Base-by-base conservation (phyloP, 2,797 vertebrate species). In the Scarus forsteni region DNA sequence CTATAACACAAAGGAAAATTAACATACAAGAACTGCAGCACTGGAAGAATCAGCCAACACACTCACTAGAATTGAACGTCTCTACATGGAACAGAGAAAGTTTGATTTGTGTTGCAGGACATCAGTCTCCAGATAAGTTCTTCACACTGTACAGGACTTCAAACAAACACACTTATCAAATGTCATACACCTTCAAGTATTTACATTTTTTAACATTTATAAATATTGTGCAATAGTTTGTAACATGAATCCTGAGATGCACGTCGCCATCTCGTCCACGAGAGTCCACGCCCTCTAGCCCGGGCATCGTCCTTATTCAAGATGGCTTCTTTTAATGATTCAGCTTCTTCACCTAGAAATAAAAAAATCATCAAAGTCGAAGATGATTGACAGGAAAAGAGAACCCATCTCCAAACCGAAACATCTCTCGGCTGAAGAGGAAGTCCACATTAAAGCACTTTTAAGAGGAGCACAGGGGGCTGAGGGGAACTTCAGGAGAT, bases 151-250 rank as follows among this genome's bases (percentile, higher is more conserved):
- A 78, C 79, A 91, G 19, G 67, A 48, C 44, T 72, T 77, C 34
- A 62, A 51, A 45, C 38, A 68, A 74, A 79, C 40, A 81, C 58
- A 61, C 53, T 72, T 46, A 61, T 54, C 66, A 66, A 79, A 73
- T 14, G 60, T 73, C 19, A 67, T 60, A 70, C 5, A 15, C 39
- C 45, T 55, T 40, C 44, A 65, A 62, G n/a, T 91, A 92, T 92
- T 87, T 92, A 91, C 81, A 90, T 75, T 75, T 85, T 88, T 86
- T 88, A 83, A 87, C 75, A 85, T 77, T 85, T 80, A 73, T 72
- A 85, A 89, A 83, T 83, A 86, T 73, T 85, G 88, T 88, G 87
- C 87, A 85, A 72, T 67, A 58, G 42, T 68, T 60, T 80, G 55
- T 63, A 70, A 82, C 55, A 55, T 83, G 42, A 45, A 51, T 81